Base-by-base conservation (phyloP, 2,888 invertebrate species). In the Panorpa germanica region DNA sequence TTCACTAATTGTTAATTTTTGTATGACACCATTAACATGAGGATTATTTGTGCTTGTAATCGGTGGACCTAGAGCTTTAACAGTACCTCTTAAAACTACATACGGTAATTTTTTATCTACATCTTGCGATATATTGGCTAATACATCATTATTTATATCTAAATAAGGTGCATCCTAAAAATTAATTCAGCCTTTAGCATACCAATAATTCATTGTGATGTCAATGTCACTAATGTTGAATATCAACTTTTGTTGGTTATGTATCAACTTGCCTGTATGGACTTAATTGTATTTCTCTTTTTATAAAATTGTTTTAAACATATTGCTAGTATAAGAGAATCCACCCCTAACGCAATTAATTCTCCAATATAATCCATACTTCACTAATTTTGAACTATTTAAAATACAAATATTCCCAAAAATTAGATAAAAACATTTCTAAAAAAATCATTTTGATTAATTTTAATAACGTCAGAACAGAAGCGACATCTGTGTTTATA, bases 301-400 rank as follows among this genome's bases (percentile, higher is more conserved):
- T 70, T 69, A 43, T 69, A 66, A 52, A 78, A 75, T 50, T 78
- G 72, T 45, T 66, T 72, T 20, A 76, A 54, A 47, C 80, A 81
- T 34, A 75, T 59, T 1, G 71, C 73, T 36, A 82, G 61, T 42
- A 82, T 70, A 17, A 82, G 47, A 14, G 75, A 61, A 49, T 82
- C 81, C 30, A 82, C 61, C 17, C 78, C 75, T 28, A 82, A 55
- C 13, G 74, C 67, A 38, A 82, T 57, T 26, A 70, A 61, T 60
- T 82, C 81, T 16, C 74, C 72, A 35, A 81, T 47, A 52, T 75
- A 75, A 47, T 82, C 81, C 80, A 80, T 80, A 39, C 40, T n/a
- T n/a, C n/a, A n/a, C n/a, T n/a, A n/a, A n/a, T n/a, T n/a, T n/a
- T n/a, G n/a, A n/a, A n/a, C n/a, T n/a, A n/a, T n/a, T n/a, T n/a